phyloP scores from a whole-genome alignment of 2,113 vertebrate genomes.

The Nymphicus hollandicus region DNA sequence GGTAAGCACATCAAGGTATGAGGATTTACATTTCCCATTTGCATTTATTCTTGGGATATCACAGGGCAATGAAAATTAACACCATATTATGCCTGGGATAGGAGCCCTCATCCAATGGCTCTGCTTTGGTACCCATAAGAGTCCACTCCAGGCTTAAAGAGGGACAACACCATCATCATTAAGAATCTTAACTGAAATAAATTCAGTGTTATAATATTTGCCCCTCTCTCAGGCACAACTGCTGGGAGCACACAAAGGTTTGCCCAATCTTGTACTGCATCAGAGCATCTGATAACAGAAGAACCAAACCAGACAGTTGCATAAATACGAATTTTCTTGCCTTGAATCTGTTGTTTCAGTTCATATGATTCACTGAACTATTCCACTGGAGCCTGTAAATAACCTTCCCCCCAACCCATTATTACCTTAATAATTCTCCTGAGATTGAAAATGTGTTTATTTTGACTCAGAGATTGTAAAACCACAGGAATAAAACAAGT shows the following conservation, averaged over 20 bases:
- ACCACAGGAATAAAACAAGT: slow-evolving; percentile 69
- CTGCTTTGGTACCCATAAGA: not conserved
- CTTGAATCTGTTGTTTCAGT: not conserved
- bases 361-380: not conserved
- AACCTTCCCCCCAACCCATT: not conserved
- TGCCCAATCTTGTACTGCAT: not conserved
- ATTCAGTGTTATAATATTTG: not conserved
- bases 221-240: not conserved
- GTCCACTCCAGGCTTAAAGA: not conserved
- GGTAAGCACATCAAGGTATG: not conserved
- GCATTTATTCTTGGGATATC: not conserved
- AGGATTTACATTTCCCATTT: not conserved
- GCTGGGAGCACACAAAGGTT: not conserved
- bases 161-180: not conserved
- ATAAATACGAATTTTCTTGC: slow-evolving; percentile 13
- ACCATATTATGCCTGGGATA: not conserved
- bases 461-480: slow-evolving; percentile 75
- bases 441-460: slow-evolving; percentile 73
- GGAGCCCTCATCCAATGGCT: not conserved
- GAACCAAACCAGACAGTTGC: not conserved
- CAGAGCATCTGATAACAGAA: not conserved
- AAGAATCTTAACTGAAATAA: not conserved
- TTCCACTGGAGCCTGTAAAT: slow-evolving; percentile 37
- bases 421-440: slow-evolving; percentile 66
- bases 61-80: not conserved